Base-by-base conservation (phyloP, 2,888 invertebrate species). In the Pteria penguin region DNA sequence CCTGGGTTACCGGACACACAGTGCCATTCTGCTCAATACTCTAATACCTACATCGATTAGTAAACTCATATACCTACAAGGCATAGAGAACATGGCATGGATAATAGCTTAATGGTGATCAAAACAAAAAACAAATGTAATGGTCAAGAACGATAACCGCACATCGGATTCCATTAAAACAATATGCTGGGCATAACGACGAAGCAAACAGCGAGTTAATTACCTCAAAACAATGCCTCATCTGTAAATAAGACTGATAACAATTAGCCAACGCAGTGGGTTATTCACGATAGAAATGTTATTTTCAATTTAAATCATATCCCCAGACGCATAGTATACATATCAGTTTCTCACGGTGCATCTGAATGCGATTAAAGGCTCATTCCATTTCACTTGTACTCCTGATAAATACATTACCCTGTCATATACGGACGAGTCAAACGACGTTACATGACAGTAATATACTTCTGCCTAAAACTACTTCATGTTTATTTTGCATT, bases 301-400 rank as follows among this genome's bases (percentile, higher is more conserved):
- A 66, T 32, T 66, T 66, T 54, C 54, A 66, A 66, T 66, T 66
- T 66, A 66, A 66, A 66, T 66, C 66, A 45, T 66, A 29, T 54
- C 45, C 27, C 11, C 52, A 52, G 31, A 54, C 27, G 31, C 66
- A 54, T 66, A 31, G 52, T 66, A 52, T 26, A 32, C 66, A 54
- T 69, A 58, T 69, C 60, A 54, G 24, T 69, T 69, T 36, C 69
- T 33, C 11, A 58, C n/a, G 22, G n/a, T 58, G 36, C 69, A 58
- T 58, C 27, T 58, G 60, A 69, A 31, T 33, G 26, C 69, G 58
- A 69, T 69, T 69, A 33, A 57, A 33, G 33, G 26, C 26, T 36
- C 69, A 69, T 69, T 58, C 33, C 32, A 58, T 60, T 32, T 36
- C 31, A 36, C 52, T 69, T 31, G 55, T 36, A 27, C 24, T 2